Conservation (phyloP, 2,888 invertebrate genomes). For the Emesis castigata region DNA sequence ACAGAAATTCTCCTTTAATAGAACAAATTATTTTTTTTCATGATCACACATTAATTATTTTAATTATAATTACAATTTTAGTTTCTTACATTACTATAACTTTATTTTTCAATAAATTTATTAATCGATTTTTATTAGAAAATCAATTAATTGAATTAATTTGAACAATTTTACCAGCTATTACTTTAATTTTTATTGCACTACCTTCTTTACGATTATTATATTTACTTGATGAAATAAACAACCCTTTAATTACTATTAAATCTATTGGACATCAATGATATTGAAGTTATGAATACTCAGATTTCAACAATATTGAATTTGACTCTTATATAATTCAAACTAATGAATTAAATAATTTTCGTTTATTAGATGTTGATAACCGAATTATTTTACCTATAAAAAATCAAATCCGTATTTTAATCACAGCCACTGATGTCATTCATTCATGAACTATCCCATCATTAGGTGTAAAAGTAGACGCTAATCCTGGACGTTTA, state of each 20-base stretch:
- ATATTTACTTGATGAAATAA: conserved; percentile 90
- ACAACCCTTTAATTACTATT: conserved; percentile 83
- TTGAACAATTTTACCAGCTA: conserved; percentile 79
- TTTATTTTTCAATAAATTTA: conserved; percentile 87
- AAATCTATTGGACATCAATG: conserved; percentile 92
- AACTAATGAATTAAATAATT: conserved; percentile 30
- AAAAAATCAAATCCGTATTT: conserved; percentile 90
- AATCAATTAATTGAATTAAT: conserved; percentile 85
- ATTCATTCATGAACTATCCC: conserved; percentile 92
- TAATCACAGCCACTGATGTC: conserved; percentile 90
- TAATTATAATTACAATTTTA: conserved; percentile 89
- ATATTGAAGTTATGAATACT: conserved; percentile 92
- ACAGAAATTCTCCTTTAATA: conserved; percentile 90
- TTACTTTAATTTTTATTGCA: conserved; percentile 90
- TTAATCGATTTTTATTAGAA: conserved; percentile 88
- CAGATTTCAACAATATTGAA: conserved; percentile 79
- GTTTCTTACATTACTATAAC: conserved; percentile 87
- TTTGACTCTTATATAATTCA: conserved; percentile 67
- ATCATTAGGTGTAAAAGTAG: conserved; percentile 90
- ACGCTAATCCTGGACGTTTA: conserved; percentile 90
- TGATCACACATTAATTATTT: conserved; percentile 89
- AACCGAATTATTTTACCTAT: conserved; percentile 89
- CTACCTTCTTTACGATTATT: conserved; percentile 89
- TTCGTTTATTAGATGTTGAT: conserved; percentile 75
- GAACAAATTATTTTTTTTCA: conserved; percentile 91